phyloP scores from a whole-genome alignment of 1,140 invertebrate genomes.

The Diorhabda carinulata region DNA sequence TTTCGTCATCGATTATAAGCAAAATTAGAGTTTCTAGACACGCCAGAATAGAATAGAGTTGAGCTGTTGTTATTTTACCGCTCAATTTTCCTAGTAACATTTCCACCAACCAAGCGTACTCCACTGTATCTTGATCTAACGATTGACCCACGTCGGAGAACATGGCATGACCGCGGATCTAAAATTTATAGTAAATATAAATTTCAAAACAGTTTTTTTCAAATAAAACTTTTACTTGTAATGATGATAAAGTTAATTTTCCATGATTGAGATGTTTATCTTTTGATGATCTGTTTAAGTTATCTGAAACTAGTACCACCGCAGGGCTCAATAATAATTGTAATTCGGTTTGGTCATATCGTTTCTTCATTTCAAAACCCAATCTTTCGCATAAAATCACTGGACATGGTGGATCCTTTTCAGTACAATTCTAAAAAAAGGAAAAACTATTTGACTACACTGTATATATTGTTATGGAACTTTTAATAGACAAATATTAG shows the following conservation, averaged over 20 bases:
- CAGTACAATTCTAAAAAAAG: constrained; percentile 67
- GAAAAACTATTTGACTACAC: no score
- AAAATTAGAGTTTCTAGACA: constrained; percentile 86
- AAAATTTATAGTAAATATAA: constrained; percentile 21
- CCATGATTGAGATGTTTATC: constrained; percentile 82
- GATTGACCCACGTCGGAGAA: constrained; percentile 88
- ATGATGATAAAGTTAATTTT: constrained; percentile 82
- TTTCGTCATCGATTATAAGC: constrained; percentile 84
- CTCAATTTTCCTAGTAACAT: constrained; percentile 77
- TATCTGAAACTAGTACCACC: constrained; percentile 74
- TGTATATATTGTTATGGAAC: no score
- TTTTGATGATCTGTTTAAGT: constrained; percentile 59
- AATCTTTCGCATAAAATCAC: constrained; percentile 85
- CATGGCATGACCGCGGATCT: constrained; percentile 92
- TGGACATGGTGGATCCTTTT: constrained; percentile 85
- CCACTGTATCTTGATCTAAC: constrained; percentile 89
- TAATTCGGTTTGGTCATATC: constrained; percentile 83
- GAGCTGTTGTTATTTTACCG: constrained; percentile 73
- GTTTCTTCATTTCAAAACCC: constrained; percentile 95
- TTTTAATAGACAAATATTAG: no score
- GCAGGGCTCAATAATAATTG: constrained; percentile 89
- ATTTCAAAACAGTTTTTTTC: no score
- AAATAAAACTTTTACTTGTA: constrained; percentile 60
- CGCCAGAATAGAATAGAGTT: constrained; percentile 80
- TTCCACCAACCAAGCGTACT: constrained; percentile 93